Base-by-base conservation (phyloP, 2,797 vertebrate genomes). In the Acomys russatus region DNA sequence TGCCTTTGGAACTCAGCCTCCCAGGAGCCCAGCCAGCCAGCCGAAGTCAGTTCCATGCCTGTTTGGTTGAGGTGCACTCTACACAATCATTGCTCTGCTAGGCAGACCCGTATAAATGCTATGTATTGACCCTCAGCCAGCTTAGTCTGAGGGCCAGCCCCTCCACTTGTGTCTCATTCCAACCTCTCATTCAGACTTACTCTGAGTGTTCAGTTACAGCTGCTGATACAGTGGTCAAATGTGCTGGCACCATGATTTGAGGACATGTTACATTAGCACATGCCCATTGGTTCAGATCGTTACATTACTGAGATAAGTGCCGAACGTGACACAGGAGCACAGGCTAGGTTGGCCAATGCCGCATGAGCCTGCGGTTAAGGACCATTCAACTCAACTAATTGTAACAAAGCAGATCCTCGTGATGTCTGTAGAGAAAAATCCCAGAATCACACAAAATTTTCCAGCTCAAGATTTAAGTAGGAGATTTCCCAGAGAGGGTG, bases 251-350 rank as follows among this genome's bases (percentile, higher is more conserved):
- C 3, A 71, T 74, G 90, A 63, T 92, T 77, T 76, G 79, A 84
- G 82, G 68, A 94, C 94, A 66, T 79, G 92, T 30, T 89, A 83
- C 92, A 66, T n/a, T 71, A 35, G 51, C 33, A 25, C 66, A 54
- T 14, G 54, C 49, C 20, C 35, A 49, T 15, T 86, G 49, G 84
- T 28, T 25, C 49, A 28, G 33, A 33, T 70, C 66, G 10, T 68
- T 54, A 25, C 33, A 1, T 35, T 35, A 56, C 49, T 86, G 66
- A 86, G 84, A 17, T 35, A 25, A 23, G 51, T 38, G 22, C 33
- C 15, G 7, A 70, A 33, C 3, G 64, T 35, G 64, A 35, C 9
- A 14, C 18, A 70, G 28, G 49, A 28, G 9, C 38, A 17, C 54
- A 64, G 49, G 49, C 23, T 56, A 28, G 12, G 15, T 56, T 3